Base-by-base conservation (phyloP, 2,113 vertebrate genomes). In the Aviceda subcristata region DNA sequence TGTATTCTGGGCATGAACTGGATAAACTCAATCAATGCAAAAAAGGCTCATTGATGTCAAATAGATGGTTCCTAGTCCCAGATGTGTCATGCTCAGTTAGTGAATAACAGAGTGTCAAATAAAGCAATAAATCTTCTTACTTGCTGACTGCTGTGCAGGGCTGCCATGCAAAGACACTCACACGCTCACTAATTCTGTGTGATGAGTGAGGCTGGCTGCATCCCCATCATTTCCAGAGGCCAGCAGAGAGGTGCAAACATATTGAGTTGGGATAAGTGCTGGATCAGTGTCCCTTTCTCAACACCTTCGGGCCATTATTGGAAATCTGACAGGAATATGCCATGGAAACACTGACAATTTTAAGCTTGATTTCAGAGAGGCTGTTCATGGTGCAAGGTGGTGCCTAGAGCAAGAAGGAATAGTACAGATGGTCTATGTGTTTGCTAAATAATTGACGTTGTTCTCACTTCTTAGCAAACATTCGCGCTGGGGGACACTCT, bases 81-180 rank as follows among this genome's bases (percentile, higher is more conserved):
- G 98, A 98, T 96, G 98, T 98, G 98, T 98, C 98, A 98, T 98
- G 98, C 98, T 98, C 95, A 97, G 97, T 98, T 98, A 98, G 97
- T 94, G 95, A 98, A 98, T 98, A 98, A 98, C 98, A 97, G 97
- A 96, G 97, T 98, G 98, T 98, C 98, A 98, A 96, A 98, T 96
- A 97, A 97, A 98, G 98, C 98, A 98, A 99, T 99, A 99, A 99
- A 99, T 99, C 99, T 99, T 99, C 95, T 84, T 96, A 94, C 96
- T 98, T 29, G 94, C 98, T 98, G 98, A 98, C 97, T 98, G 97
- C 98, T 97, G 95, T 98, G 97, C 92, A 55, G 96, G 79, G 97
- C 97, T 77, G 96, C 94, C 97, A 95, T 83, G 94, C 83, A 56
- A 87, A 53, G 75, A 94, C 91, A 39, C 85, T 97, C 93, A 89